Conservation (phyloP, 2,888 invertebrate genomes). For the Ichneumoninae sp. region DNA sequence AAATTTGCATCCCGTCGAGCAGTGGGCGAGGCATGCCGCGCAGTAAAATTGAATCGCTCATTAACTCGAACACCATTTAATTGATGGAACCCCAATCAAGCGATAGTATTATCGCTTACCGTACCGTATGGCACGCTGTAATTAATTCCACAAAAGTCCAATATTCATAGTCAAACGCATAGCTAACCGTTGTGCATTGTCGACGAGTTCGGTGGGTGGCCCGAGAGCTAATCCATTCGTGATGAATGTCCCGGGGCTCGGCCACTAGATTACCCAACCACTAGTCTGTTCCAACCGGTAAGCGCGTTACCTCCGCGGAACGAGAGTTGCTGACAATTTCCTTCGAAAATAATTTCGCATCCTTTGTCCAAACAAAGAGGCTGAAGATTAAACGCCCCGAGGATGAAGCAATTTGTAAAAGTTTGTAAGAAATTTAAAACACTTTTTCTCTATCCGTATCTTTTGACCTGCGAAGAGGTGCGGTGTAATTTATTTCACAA, state of each 20-base stretch:
- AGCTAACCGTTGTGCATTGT: not conserved
- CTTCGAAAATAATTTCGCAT: not conserved
- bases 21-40: too few relatives aligned
- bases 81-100: not conserved
- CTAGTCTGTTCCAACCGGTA: not conserved
- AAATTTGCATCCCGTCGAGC: too few relatives aligned
- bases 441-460: not conserved
- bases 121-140: not conserved
- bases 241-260: not conserved
- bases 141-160: not conserved
- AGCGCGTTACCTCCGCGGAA: not conserved
- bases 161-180: not conserved
- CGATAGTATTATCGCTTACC: not conserved
- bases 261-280: not conserved
- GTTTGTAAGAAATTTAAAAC: constrained; percentile 4
- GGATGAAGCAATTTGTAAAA: not conserved
- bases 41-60: too few relatives aligned
- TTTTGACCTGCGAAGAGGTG: not conserved
- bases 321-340: not conserved
- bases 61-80: not conserved
- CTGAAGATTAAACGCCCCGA: not conserved
- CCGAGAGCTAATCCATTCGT: not conserved
- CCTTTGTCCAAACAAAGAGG: not conserved
- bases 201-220: not conserved
- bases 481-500: not conserved